These are phyloP conservation scores for Lydus trimaculatus DNA, from an alignment of 2,888 invertebrate genomes.

Conservation along the genomic window DNA sequence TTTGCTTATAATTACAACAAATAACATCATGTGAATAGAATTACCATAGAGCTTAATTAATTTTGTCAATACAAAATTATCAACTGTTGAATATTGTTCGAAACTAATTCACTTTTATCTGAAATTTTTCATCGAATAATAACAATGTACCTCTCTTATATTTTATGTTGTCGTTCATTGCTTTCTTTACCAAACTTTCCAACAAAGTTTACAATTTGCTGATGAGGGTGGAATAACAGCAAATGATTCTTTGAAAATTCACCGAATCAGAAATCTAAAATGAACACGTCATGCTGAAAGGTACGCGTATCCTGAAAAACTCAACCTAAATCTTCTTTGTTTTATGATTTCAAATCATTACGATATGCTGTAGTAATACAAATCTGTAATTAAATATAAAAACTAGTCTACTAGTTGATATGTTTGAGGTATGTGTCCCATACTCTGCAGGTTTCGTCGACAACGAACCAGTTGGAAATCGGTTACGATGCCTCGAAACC, in stretches of 20 bases:
- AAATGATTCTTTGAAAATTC: background rate
- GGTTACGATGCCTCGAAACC: constrained; percentile 89
- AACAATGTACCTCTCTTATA: background rate
- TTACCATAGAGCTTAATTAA: background rate
- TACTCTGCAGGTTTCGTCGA: constrained; percentile 97
- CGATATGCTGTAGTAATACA: too few species aligned
- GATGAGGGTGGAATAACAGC: constrained; percentile 35
- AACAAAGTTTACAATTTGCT: constrained; percentile 19
- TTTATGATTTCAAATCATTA: too few species aligned
- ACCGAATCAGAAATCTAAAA: background rate
- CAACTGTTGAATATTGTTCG: background rate
- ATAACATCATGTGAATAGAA: background rate
- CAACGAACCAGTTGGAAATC: constrained; percentile 84
- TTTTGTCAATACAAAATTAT: background rate
- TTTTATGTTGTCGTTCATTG: background rate
- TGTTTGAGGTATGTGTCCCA: constrained; percentile 60
- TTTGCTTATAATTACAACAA: background rate
- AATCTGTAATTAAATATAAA: too few species aligned
- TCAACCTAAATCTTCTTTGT: too few species aligned
- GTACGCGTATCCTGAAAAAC: background rate
- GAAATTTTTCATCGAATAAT: background rate
- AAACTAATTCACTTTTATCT: background rate
- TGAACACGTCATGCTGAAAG: background rate
- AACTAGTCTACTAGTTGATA: too few species aligned
- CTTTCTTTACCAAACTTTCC: background rate